Conservation (phyloP, 1,140 invertebrate species). For the Diploscapter pachys region DNA sequence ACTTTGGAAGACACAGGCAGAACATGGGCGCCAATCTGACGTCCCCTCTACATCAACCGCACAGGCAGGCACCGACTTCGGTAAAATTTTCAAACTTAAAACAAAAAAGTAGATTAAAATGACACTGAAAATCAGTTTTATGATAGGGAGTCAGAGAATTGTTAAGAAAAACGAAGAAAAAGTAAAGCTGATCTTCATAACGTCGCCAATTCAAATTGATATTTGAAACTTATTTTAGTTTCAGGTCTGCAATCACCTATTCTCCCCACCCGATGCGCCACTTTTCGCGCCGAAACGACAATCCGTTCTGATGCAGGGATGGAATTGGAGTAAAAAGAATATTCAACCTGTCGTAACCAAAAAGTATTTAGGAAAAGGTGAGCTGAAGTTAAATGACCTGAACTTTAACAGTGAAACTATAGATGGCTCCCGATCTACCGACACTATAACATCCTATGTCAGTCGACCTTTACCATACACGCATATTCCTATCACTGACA, state of each 20-base stretch:
- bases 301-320: conserved; percentile 30
- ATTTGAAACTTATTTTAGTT: not conserved
- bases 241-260: conserved; percentile 40
- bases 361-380: conserved; percentile 16
- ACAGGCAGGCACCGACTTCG: no score
- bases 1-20: no score
- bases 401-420: conserved; percentile 2
- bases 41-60: no score
- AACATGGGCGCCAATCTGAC: no score
- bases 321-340: conserved; percentile 41
- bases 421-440: conserved; percentile 21
- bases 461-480: conserved; percentile 6
- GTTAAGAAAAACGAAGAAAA: no score
- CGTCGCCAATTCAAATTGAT: no score
- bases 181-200: no score
- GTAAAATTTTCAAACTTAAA: no score
- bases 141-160: no score
- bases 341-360: conserved; percentile 24
- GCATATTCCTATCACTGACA: conserved; percentile 31
- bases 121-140: no score
- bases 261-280: conserved; percentile 37
- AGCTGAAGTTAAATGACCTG: conserved; percentile 3
- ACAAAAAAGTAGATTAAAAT: no score
- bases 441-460: no score
- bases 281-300: conserved; percentile 22